Evolutionary conservation across 2,888 invertebrate species (phyloP), one percentile per base, ranked within the genome.

Genomic region (Drosophila incognita): DNA sequence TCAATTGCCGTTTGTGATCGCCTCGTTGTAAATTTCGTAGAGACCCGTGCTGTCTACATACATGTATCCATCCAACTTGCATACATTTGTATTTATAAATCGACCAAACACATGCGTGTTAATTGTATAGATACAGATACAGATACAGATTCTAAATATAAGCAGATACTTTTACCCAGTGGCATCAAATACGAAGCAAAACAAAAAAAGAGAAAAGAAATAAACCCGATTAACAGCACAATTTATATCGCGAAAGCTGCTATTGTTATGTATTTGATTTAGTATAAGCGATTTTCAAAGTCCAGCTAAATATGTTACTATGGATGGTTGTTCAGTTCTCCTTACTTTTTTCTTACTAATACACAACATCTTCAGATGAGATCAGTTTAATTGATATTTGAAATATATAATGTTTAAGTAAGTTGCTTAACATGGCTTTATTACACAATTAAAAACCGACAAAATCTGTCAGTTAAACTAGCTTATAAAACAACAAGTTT

Each of bases 151-250:
- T 73, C 72, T 73, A 73, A 74, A 73, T 74, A 73, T 42, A 69
- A 69, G 70, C 48, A 73, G 74, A 73, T 75, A 74, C 67, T 72
- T 68, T 70, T 75, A 66, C 72, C 75, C 72, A 66, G 60, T 73
- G 67, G 54, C 72, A 74, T 58, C 36, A 72, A 72, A 72, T 65
- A 36, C 58, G 49, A 72, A 74, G 51, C 66, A 72, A 66, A 64
- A 59, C 54, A 65, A 59, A 64, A 36, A 24, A 27, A 59, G 54
- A 66, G 54, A 51, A 64, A 59, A 21, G 15, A 27, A 27, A 53
- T 49, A 33, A 36, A 67, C 36, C 33, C 49, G 49, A 68, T 56
- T 49, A 29, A 35, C 18, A 27, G 38, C 54, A 69, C 48, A 56
- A 69, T 31, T 38, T 54, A 31, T 56, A 31, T 24, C 13, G 21